phyloP scores from a whole-genome alignment of 1,140 invertebrate genomes.

The Zelostemma sp. region DNA sequence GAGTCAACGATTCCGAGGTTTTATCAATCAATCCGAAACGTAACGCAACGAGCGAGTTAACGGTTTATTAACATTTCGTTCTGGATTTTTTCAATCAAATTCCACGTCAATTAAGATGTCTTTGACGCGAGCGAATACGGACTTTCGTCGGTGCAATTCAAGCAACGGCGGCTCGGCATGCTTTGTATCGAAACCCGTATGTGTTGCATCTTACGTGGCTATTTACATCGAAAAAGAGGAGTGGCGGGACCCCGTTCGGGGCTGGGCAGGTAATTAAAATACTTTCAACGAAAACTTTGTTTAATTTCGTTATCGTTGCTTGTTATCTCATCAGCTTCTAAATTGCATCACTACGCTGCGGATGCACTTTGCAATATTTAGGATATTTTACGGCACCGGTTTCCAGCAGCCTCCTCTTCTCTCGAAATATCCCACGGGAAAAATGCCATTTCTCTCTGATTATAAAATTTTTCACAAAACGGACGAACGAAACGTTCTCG shows the following conservation, averaged over 20 bases:
- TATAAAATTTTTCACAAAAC: no score
- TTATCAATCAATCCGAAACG: no score
- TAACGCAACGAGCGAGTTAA: no score
- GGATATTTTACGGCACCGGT: background rate
- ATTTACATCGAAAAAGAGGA: background rate
- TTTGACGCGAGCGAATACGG: background rate
- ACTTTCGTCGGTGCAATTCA: background rate
- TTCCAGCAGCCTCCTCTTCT: no score
- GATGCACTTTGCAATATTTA: background rate
- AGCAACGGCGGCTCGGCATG: background rate
- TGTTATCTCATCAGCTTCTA: background rate
- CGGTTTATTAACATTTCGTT: no score
- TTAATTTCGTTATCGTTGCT: background rate
- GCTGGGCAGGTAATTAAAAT: constrained; percentile 3
- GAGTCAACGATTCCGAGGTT: no score
- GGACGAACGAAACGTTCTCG: no score
- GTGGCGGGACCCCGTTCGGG: background rate
- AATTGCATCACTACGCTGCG: background rate
- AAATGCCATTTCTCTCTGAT: no score
- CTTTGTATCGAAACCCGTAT: background rate
- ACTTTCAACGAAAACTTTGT: constrained; percentile 9
- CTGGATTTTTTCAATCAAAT: no score
- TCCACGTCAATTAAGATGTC: no score
- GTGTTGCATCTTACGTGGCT: background rate
- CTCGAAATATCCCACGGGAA: no score